These are phyloP conservation scores for Drosophila oshimai DNA, from an alignment of 1,140 invertebrate species.

Conservation along the genomic window DNA sequence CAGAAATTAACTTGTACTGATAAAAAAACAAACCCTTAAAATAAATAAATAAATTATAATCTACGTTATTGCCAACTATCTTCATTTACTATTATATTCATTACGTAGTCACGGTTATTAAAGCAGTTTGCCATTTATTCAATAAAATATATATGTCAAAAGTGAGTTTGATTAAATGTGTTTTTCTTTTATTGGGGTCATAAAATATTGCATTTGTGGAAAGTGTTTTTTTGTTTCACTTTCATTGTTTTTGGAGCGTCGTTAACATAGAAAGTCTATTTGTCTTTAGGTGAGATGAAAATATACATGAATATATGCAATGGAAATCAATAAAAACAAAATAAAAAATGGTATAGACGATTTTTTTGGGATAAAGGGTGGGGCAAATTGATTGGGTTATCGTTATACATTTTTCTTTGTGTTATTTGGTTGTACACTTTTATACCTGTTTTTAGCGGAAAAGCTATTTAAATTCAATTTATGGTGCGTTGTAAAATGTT, in stretches of 20 bases:
- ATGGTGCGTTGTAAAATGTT: constrained; percentile 32
- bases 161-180: constrained; percentile 13
- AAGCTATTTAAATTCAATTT: constrained; percentile 31
- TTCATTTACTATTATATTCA: background rate
- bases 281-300: constrained; percentile 28
- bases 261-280: constrained; percentile 57
- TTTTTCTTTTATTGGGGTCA: constrained; percentile 15
- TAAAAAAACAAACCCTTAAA: background rate
- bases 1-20: no score
- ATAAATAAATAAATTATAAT: no score
- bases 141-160: background rate
- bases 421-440: background rate
- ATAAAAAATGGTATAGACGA: background rate
- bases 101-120: background rate
- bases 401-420: constrained; percentile 4
- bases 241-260: constrained; percentile 29
- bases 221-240: constrained; percentile 9
- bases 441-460: background rate
- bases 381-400: background rate
- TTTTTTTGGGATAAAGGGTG: background rate
- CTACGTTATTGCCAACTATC: no score
- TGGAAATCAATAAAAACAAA: constrained; percentile 14
- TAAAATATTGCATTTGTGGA: constrained; percentile 6
- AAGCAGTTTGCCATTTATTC: background rate
- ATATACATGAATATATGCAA: background rate